Evolutionary conservation across 2,888 invertebrate species (phyloP).

Genomic region (Eledone cirrhosa): DNA sequence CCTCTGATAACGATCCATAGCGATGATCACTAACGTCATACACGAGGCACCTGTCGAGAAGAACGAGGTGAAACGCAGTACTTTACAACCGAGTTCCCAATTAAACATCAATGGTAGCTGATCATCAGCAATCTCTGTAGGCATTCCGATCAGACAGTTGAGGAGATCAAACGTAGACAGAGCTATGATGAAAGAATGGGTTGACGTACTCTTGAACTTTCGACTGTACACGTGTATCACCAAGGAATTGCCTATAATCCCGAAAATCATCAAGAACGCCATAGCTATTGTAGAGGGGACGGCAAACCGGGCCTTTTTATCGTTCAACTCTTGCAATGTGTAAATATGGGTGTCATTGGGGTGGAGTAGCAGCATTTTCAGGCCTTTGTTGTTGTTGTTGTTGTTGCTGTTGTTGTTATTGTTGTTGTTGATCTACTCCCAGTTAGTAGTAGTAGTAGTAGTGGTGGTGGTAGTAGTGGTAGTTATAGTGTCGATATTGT

Average conservation of each 20-base stretch:
- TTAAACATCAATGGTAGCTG: slow-evolving; percentile 5
- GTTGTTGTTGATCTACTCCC: too few relatives aligned
- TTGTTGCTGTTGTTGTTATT: too few relatives aligned
- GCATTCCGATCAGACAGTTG: slow-evolving; percentile 13
- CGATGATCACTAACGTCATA: neutral
- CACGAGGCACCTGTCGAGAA: neutral
- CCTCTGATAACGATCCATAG: slow-evolving; percentile 3
- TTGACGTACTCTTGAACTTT: neutral
- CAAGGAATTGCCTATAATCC: neutral
- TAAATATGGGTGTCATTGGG: neutral
- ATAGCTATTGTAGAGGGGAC: neutral
- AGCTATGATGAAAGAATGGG: slow-evolving; percentile 7
- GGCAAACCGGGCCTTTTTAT: neutral
- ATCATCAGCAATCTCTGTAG: slow-evolving; percentile 9
- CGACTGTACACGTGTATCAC: slow-evolving; percentile 11
- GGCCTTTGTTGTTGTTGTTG: too few relatives aligned
- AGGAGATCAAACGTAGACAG: slow-evolving; percentile 6
- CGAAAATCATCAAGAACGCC: neutral
- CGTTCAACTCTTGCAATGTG: neutral
- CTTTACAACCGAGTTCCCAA: neutral
- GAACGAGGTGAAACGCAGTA: slow-evolving; percentile 5
- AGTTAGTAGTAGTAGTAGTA: too few relatives aligned
- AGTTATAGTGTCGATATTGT: too few relatives aligned
- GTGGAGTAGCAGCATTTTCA: neutral
- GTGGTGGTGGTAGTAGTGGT: too few relatives aligned